These are phyloP conservation scores for Corvus hawaiiensis DNA, from an alignment of 2,113 vertebrate species.

Conservation along the genomic window DNA sequence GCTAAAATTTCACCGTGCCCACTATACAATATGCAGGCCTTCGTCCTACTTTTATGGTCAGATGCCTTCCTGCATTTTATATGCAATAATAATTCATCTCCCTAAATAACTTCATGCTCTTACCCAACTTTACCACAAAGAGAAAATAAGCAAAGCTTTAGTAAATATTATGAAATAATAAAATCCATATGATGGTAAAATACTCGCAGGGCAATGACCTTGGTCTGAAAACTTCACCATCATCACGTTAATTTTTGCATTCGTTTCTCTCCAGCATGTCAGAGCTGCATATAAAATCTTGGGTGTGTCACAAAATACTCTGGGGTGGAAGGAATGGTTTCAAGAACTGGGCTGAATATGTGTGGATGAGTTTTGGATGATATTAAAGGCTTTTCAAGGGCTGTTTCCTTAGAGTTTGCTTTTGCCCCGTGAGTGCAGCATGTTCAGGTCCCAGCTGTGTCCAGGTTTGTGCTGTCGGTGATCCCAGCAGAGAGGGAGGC, in stretches of 20 bases:
- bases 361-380: not conserved
- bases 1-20: not conserved
- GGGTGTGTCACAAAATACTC: not conserved
- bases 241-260: not conserved
- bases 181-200: not conserved
- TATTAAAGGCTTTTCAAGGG: not conserved
- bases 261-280: not conserved
- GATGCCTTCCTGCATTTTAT: not conserved
- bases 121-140: not conserved
- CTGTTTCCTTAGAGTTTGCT: not conserved
- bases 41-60: not conserved
- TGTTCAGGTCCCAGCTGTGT: no score
- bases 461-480: not conserved
- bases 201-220: not conserved
- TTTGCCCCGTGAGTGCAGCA: accelerated
- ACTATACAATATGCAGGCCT: not conserved
- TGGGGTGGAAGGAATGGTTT: not conserved
- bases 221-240: not conserved
- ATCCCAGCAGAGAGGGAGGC: accelerated
- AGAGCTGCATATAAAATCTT: not conserved
- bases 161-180: slow-evolving; percentile 41
- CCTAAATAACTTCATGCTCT: not conserved
- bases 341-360: not conserved
- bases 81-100: slow-evolving; percentile 21
- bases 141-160: slow-evolving; percentile 40